These are phyloP conservation scores for Megalops atlanticus DNA, from an alignment of 2,113 vertebrate species.

Conservation along the genomic window DNA sequence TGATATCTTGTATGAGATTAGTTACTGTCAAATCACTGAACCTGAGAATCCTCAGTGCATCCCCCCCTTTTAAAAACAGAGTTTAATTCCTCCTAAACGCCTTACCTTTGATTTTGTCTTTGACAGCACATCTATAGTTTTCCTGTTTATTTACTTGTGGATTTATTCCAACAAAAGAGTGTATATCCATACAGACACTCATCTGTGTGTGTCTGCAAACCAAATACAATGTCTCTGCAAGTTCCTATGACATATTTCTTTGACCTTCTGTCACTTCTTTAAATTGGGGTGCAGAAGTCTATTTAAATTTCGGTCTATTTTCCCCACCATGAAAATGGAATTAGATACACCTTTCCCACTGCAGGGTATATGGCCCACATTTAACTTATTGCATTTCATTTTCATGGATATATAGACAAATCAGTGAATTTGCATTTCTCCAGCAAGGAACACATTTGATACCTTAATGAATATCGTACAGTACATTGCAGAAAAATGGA, in stretches of 20 bases:
- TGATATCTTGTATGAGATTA: conserved; percentile 39
- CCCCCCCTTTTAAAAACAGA: not conserved
- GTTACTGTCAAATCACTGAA: conserved; percentile 31
- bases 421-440: conserved; percentile 3
- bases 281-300: not conserved
- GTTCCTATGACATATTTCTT: not conserved
- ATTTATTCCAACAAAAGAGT: not conserved
- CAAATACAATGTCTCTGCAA: not conserved
- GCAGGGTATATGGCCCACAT: conserved; percentile 25
- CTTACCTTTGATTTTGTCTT: not conserved
- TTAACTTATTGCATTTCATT: conserved; percentile 30
- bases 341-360: conserved; percentile 32
- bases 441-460: not conserved
- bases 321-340: conserved; percentile 37
- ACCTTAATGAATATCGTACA: not conserved
- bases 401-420: conserved; percentile 16
- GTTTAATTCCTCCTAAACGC: conserved; percentile 6
- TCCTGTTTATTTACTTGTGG: not conserved
- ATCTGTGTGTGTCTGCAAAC: not conserved
- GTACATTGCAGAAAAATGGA: no score
- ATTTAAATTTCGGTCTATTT: conserved; percentile 35
- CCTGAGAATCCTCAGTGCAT: conserved; percentile 7
- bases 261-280: conserved; percentile 23
- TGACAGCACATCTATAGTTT: not conserved
- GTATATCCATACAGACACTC: not conserved